Evolutionary conservation across 2,113 vertebrate species (phyloP).

Genomic region (Atrichornis clamosus): DNA sequence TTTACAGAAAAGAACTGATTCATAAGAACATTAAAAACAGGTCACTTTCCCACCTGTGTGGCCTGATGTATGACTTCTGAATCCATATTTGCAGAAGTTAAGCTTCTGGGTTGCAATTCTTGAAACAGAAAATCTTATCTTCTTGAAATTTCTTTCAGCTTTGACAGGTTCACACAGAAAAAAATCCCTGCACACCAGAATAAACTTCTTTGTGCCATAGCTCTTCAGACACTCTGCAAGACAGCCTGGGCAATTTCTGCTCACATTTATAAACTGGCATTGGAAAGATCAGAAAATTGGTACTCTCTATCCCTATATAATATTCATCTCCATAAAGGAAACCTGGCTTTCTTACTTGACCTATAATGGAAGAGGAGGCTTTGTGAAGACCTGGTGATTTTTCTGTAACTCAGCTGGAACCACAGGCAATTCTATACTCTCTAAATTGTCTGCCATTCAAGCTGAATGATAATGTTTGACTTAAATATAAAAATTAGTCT

Average conservation of each 20-base stretch:
- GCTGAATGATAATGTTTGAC: neutral
- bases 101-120: neutral
- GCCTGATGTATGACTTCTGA: neutral
- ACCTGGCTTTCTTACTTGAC: neutral
- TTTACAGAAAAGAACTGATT: neutral
- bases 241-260: neutral
- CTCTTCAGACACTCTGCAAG: neutral
- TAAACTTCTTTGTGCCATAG: neutral
- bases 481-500: neutral
- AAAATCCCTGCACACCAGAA: neutral
- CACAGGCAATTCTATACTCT: neutral
- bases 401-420: neutral
- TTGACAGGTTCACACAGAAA: neutral
- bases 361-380: neutral
- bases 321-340: neutral
- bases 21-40: neutral
- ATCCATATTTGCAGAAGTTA: neutral
- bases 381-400: neutral
- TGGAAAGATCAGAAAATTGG: neutral
- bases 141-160: neutral
- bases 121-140: neutral
- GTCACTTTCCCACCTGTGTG: neutral
- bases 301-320: neutral
- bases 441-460: neutral
- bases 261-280: neutral